These are phyloP conservation scores for Metellina segmentata DNA, from an alignment of 2,888 invertebrate genomes.

Conservation along the genomic window DNA sequence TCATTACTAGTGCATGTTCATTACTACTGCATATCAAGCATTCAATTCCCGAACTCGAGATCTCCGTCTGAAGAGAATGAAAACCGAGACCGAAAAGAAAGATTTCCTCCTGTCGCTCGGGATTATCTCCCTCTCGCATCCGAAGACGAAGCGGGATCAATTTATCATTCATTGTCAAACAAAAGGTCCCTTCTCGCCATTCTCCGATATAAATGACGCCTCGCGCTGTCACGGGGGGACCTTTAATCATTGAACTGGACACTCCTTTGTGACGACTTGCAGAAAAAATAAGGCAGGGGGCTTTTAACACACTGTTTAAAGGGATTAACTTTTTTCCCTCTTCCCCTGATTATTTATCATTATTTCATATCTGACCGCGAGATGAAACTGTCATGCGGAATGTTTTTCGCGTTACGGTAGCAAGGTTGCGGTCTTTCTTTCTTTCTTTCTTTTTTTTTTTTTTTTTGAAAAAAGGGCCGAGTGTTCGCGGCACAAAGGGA, in stretches of 20 bases:
- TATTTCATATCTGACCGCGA: constrained; percentile 40
- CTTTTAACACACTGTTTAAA: constrained; percentile 73
- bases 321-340: constrained; percentile 60
- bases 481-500: constrained; percentile 27
- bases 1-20: no score
- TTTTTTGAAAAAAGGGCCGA: constrained; percentile 11
- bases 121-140: constrained; percentile 58
- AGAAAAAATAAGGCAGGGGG: constrained; percentile 27
- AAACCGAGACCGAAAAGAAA: no score
- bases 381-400: constrained; percentile 58
- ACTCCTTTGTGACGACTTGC: constrained; percentile 37
- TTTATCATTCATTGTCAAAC: constrained; percentile 65
- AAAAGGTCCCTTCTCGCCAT: constrained; percentile 41
- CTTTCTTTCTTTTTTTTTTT: constrained; percentile 23
- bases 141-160: constrained; percentile 31
- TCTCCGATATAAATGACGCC: constrained; percentile 56
- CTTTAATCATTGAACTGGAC: constrained; percentile 57
- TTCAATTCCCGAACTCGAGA: no score
- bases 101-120: constrained; percentile 27
- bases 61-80: no score
- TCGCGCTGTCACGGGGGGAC: constrained; percentile 47
- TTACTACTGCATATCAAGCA: no score
- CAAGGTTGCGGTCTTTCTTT: not conserved
- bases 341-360: not conserved
- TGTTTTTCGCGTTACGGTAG: constrained; percentile 13